Evolutionary conservation across 2,797 vertebrate species (phyloP).

Genomic region (Bradypus variegatus): DNA sequence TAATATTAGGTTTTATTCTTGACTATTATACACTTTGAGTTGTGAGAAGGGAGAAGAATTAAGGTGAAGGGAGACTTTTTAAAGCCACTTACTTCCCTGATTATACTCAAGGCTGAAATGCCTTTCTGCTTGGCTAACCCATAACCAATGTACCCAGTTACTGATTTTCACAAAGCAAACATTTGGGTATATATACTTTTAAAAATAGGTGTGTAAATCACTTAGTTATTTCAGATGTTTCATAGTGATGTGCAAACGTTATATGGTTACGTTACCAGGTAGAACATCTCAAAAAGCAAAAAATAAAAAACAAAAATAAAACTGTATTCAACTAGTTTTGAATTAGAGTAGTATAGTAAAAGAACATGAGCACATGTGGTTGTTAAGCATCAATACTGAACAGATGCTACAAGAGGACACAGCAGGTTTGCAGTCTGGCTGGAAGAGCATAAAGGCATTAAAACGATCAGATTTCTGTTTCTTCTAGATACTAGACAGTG

Average conservation of each 20-base stretch:
- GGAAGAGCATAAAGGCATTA: slow-evolving; percentile 75
- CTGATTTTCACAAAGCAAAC: slow-evolving; percentile 35
- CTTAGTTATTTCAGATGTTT: slow-evolving; percentile 18
- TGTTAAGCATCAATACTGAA: slow-evolving; percentile 74
- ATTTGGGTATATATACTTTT: slow-evolving; percentile 34
- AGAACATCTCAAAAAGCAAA: slow-evolving; percentile 26
- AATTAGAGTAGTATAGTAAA: slow-evolving; percentile 58
- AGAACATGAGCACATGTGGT: slow-evolving; percentile 71
- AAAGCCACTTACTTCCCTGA: neutral
- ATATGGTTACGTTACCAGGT: neutral
- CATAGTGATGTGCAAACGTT: slow-evolving; percentile 23
- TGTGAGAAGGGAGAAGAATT: slow-evolving; percentile 33
- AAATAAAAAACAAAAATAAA: neutral
- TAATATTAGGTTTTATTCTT: slow-evolving; percentile 27
- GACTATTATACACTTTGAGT: neutral
- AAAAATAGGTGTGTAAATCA: slow-evolving; percentile 20
- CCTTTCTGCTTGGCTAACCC: neutral
- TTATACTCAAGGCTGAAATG: neutral
- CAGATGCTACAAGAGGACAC: slow-evolving; percentile 82
- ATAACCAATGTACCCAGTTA: slow-evolving; percentile 10
- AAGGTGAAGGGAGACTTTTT: neutral
- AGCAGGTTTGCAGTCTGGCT: slow-evolving; percentile 71
- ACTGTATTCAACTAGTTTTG: slow-evolving; percentile 44
- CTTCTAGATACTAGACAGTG: slow-evolving; percentile 73
- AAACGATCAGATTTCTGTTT: slow-evolving; percentile 76